Conservation (phyloP, 1,140 invertebrate genomes). For the Lordiphosa clarofinis region DNA sequence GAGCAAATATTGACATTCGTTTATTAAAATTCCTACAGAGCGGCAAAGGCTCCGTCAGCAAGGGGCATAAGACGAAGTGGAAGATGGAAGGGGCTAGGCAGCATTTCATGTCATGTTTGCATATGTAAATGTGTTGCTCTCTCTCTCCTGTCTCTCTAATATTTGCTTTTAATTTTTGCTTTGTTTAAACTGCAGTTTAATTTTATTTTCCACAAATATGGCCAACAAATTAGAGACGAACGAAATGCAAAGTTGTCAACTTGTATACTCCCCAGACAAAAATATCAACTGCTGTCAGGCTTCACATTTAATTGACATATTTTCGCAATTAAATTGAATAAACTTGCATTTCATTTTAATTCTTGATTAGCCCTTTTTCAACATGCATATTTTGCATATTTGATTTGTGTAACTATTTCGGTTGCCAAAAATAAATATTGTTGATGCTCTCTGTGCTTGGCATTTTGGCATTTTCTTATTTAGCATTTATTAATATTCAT, state of each 20-base stretch:
- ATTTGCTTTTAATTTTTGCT: constrained; percentile 78
- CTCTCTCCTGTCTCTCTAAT: constrained; percentile 42
- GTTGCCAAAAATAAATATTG: constrained; percentile 31
- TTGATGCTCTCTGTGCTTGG: constrained; percentile 1
- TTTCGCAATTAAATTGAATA: constrained; percentile 20
- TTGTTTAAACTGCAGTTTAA: constrained; percentile 78
- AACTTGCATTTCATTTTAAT: constrained; percentile 48
- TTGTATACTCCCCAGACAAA: constrained; percentile 9
- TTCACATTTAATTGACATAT: constrained; percentile 77
- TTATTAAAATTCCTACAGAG: constrained; percentile 75
- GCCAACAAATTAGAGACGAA: constrained; percentile 62
- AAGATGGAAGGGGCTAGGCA: constrained; percentile 14
- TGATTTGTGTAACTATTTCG: constrained; percentile 37
- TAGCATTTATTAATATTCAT: constrained; percentile 55
- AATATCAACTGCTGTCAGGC: constrained; percentile 59
- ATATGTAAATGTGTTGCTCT: constrained; percentile 65
- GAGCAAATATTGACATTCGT: constrained; percentile 77
- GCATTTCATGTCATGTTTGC: constrained; percentile 75
- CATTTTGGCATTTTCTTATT: constrained; percentile 9
- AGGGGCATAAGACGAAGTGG: constrained; percentile 14
- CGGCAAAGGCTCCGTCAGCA: constrained; percentile 41
- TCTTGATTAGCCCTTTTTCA: constrained; percentile 19
- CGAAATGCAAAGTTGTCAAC: constrained; percentile 54
- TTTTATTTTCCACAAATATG: constrained; percentile 77
- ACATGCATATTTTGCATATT: constrained; percentile 48